Percentiles rank a stretch among this genome's conserved stretches.
These are phyloP conservation scores for Caradrina kadenii DNA, from an alignment of 2,888 invertebrate species.

Conservation along the genomic window DNA sequence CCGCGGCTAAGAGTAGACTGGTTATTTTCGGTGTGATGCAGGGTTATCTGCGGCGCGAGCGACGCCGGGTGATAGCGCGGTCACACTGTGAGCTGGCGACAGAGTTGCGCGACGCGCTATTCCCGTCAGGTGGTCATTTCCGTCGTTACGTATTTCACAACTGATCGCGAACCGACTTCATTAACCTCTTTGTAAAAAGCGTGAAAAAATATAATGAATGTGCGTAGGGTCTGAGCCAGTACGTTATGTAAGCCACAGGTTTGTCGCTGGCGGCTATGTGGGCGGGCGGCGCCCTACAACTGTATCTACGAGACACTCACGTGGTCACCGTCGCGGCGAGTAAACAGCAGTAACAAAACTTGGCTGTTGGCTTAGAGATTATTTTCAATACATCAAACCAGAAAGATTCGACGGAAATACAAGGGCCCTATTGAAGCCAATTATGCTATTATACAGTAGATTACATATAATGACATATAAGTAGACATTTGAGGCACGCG, in stretches of 20 bases:
- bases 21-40: slow-evolving; percentile 85
- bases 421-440: slow-evolving; percentile 49
- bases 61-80: slow-evolving; percentile 87
- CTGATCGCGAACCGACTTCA: slow-evolving; percentile 81
- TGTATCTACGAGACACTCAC: slow-evolving; percentile 62
- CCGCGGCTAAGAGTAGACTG: slow-evolving; percentile 86
- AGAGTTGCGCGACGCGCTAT: slow-evolving; percentile 87
- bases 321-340: slow-evolving; percentile 61
- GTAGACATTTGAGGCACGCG: slow-evolving; percentile 50
- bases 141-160: slow-evolving; percentile 86
- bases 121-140: slow-evolving; percentile 90
- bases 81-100: slow-evolving; percentile 86
- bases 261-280: slow-evolving; percentile 67
- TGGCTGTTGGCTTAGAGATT: slow-evolving; percentile 30
- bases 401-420: slow-evolving; percentile 36
- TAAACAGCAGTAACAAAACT: slow-evolving; percentile 66
- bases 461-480: slow-evolving; percentile 67
- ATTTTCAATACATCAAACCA: slow-evolving; percentile 38
- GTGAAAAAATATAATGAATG: slow-evolving; percentile 72
- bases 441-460: slow-evolving; percentile 61
- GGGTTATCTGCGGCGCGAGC: slow-evolving; percentile 86
- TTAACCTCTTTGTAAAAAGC: slow-evolving; percentile 82
- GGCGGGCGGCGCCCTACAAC: slow-evolving; percentile 82
- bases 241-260: slow-evolving; percentile 75
- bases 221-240: slow-evolving; percentile 65